Conservation (phyloP, 2,113 vertebrate species). For the Microcebus jonahi region DNA sequence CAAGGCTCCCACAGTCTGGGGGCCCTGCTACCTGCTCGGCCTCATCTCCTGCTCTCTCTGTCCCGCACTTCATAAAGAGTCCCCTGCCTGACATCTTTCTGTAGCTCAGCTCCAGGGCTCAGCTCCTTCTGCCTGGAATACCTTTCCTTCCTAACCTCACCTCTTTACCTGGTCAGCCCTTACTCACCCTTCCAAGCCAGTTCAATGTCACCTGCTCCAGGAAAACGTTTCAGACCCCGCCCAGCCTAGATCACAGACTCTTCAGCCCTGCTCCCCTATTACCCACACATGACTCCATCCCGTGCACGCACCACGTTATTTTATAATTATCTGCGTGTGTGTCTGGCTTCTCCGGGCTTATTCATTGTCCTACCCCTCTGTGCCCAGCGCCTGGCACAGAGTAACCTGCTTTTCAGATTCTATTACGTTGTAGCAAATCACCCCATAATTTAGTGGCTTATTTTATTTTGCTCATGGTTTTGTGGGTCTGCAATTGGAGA, state of each 20-base stretch:
- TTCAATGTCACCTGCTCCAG: conserved; percentile 2
- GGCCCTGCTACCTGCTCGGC: background rate
- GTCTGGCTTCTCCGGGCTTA: conserved; percentile 11
- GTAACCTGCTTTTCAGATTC: background rate
- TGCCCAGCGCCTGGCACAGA: background rate
- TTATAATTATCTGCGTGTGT: conserved; percentile 55
- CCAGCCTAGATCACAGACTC: conserved; percentile 69
- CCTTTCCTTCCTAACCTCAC: background rate
- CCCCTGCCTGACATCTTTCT: background rate
- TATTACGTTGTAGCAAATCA: background rate
- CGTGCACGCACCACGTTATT: background rate
- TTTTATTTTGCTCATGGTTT: background rate
- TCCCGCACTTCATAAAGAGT: background rate
- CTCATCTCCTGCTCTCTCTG: background rate
- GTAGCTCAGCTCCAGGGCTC: background rate
- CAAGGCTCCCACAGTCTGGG: background rate
- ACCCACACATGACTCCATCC: background rate
- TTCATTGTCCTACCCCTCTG: background rate
- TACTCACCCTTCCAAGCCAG: conserved; percentile 27
- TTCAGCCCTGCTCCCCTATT: background rate
- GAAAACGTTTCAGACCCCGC: conserved; percentile 44
- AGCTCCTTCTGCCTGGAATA: background rate
- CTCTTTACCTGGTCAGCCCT: background rate
- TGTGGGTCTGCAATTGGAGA: background rate
- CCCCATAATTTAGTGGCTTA: background rate